A percentile compares a stretch with the other conserved stretches of the same genome.
Evolutionary conservation across 1,140 invertebrate genomes (phyloP).

Genomic region (Capitella teleta): DNA sequence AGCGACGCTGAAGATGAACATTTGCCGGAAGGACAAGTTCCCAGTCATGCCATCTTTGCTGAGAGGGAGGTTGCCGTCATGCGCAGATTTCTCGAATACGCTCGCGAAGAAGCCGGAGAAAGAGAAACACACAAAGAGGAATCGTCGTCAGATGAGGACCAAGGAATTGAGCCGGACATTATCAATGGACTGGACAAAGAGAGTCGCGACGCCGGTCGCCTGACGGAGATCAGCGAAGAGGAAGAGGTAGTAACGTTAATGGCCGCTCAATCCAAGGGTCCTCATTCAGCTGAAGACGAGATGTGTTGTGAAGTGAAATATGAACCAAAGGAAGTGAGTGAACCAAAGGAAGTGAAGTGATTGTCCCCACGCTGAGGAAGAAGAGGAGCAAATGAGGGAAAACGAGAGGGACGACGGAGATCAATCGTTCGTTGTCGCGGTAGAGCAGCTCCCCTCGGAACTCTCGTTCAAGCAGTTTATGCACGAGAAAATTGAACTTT

Average conservation of each 20-base stretch:
- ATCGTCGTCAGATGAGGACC: constrained; percentile 8
- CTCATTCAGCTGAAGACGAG: constrained; percentile 9
- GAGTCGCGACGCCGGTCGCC: background rate
- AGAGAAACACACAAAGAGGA: too few relatives aligned
- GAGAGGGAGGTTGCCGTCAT: too few relatives aligned
- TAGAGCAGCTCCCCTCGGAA: background rate
- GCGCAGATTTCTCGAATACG: too few relatives aligned
- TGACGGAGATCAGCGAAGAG: constrained; percentile 7
- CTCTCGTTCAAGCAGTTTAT: constrained; percentile 35
- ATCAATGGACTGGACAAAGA: background rate
- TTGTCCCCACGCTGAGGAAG: constrained; percentile 4
- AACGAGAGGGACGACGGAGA: constrained; percentile 10
- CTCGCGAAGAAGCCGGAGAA: too few relatives aligned
- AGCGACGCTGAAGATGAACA: constrained; percentile 12
- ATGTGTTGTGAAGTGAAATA: constrained; percentile 4
- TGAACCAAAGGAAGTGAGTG: constrained; percentile 1
- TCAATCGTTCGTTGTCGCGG: constrained; percentile 9
- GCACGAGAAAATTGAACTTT: constrained; percentile 44
- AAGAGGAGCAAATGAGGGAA: background rate
- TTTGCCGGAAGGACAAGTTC: too few relatives aligned
- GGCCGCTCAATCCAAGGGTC: background rate
- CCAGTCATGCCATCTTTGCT: too few relatives aligned
- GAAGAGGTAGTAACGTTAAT: constrained; percentile 11
- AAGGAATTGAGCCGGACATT: constrained; percentile 6
- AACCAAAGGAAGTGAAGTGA: background rate